Conservation (phyloP, 92 coral and sea anemone species). For the Anthopleura xanthogrammica region DNA sequence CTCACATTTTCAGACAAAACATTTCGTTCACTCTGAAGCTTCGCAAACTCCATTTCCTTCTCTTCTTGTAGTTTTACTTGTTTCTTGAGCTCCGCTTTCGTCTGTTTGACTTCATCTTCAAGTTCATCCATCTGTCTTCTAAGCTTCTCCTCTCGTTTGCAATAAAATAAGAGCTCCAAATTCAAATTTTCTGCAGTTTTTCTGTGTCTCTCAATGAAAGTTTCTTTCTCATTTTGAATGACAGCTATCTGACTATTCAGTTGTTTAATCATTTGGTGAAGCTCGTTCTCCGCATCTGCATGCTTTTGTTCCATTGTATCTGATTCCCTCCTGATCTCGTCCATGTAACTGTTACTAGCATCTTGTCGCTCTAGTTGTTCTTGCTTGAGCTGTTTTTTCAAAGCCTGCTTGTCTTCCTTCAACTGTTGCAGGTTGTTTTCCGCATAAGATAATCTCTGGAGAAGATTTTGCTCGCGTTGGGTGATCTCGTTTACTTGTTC, state of each 20-base stretch:
- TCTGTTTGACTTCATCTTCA: neutral
- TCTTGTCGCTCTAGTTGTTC: neutral
- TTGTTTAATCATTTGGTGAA: neutral
- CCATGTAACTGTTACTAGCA: neutral
- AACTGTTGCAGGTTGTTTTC: neutral
- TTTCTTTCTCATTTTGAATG: neutral
- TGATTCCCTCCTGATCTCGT: neutral
- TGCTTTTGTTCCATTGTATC: neutral
- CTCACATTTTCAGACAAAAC: neutral
- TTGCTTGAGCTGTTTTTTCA: neutral
- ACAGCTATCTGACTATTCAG: neutral
- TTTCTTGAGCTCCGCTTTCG: neutral
- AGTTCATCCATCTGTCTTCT: neutral
- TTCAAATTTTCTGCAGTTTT: neutral
- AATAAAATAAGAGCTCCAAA: neutral
- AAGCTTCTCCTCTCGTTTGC: neutral
- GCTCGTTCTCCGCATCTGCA: neutral
- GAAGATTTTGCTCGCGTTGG: neutral
- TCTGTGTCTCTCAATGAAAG: neutral
- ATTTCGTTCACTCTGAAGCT: neutral
- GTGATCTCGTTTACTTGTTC: neutral
- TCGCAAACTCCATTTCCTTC: neutral
- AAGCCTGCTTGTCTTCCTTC: neutral
- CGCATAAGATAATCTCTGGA: neutral
- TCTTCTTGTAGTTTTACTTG: neutral